Base-by-base conservation (phyloP, 2,113 vertebrate species). In the Oreocharis arfaki region DNA sequence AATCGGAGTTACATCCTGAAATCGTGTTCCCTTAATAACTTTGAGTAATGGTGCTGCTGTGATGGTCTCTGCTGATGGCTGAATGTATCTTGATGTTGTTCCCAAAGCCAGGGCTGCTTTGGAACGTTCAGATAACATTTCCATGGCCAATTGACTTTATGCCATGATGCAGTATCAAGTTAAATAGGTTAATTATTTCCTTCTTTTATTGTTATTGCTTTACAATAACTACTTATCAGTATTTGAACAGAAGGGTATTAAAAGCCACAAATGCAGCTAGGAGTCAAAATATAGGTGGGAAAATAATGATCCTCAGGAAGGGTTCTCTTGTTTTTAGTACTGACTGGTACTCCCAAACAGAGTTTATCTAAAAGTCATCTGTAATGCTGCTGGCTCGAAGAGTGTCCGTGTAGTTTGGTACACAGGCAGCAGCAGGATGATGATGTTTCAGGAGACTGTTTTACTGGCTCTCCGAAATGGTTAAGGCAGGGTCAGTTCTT, bases 101-200 rank as follows among this genome's bases (percentile, higher is more conserved):
- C 87, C 78, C 16, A 35, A 65, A 74, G 47, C n/a, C 71, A 75
- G 47, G 0, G 2, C 55, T 61, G 50, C 67, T 91, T 69, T 82
- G 65, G 37, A 93, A 73, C 4, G 16, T 53, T 73, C 46, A 85
- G 87, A 80, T 91, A 92, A 84, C 42, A 27, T 83, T 93, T 92
- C 77, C 61, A 63, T 69, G 65, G 89, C 65, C 65, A 92, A 80
- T 83, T 96, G 87, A 89, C 91, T 89, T 94, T 70, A 65, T 93
- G 55, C 63, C 74, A 60, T 80, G 39, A 53, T 63, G 65, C 42
- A 44, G 30, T 73, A 79, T 77, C 78, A 80, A 87, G 70, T 95
- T 91, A 89, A 93, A 89, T 55, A 87, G 69, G 81, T 84, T 96
- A 85, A 92, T 95, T 93, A 79, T 89, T 91, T 93, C 93, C 88